Base-by-base conservation (phyloP, 1,140 invertebrate species). In the Nasonia giraulti region DNA sequence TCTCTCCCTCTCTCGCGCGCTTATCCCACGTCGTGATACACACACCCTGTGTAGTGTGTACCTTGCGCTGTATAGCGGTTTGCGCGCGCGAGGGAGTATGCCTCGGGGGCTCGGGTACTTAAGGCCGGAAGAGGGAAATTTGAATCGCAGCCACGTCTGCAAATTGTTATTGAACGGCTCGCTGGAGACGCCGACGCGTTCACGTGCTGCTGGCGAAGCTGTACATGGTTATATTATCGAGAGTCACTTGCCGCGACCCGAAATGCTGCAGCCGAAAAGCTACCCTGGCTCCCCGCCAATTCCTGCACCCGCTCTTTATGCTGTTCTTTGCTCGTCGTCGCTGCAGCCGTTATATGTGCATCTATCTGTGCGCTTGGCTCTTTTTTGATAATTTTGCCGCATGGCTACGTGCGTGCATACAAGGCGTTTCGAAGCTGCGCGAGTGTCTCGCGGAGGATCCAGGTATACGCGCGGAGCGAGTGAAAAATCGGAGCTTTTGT, bases 161-260 rank as follows among this genome's bases (percentile, higher is more conserved):
- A 88, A 90, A 81, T 89, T 88, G 88, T 91, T 91, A 90, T 90
- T 87, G 88, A 90, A 88, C 82, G 82, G 10, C 62, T 79, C 84
- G 37, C 47, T 85, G 80, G 82, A 87, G 74, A 78, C 84, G 66
- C 66, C 62, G 78, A 8, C 27, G 12, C 7, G 62, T 75, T 50
- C 79, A 68, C 33, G 78, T 71, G 69, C 31, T n/a, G n/a, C 79
- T 2, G 68, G 7, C 27, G 6, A 11, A 7, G 68, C 23, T 27
- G 68, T 17, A 10, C 14, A 62, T n/a, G 6, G 55, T n/a, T 62
- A 20, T 62, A 62, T 62, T 62, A 62, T 62, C 55, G 55, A 62
- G 55, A 62, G 17, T 62, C n/a, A 5, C 17, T n/a, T 62, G 6
- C 17, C 55, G 55, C 55, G 55, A 7, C 55, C 55, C 55, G 55